These are phyloP conservation scores for Megaleporinus macrocephalus DNA, from an alignment of 2,113 vertebrate species.

Conservation along the genomic window DNA sequence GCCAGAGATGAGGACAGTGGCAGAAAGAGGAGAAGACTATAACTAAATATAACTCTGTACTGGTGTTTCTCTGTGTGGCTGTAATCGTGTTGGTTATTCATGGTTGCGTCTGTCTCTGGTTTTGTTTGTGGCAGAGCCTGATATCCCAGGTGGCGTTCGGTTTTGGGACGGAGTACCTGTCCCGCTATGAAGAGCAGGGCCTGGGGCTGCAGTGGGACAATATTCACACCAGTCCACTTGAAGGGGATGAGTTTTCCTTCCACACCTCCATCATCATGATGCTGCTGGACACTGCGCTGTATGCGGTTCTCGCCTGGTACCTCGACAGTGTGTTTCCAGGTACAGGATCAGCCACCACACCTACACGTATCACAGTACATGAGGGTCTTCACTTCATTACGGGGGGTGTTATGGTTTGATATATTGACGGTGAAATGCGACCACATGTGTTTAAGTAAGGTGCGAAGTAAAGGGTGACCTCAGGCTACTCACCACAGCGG, in stretches of 20 bases:
- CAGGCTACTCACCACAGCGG: no score
- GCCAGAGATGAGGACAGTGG: no score
- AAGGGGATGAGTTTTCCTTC: constrained; percentile 92
- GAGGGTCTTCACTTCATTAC: no score
- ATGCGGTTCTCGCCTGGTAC: constrained; percentile 91
- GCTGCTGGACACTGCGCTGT: constrained; percentile 87
- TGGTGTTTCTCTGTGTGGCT: neutral
- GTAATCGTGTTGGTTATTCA: neutral
- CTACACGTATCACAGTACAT: no score
- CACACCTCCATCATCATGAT: constrained; percentile 91
- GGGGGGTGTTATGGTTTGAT: no score
- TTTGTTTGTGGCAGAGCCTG: constrained; percentile 80
- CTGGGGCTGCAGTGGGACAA: constrained; percentile 94
- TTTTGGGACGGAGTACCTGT: constrained; percentile 94
- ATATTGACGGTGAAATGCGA: no score
- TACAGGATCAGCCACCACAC: constrained; percentile 53
- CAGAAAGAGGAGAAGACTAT: no score
- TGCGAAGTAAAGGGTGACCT: no score
- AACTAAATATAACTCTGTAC: no score
- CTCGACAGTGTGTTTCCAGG: constrained; percentile 95
- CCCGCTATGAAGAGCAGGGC: constrained; percentile 95
- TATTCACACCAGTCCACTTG: constrained; percentile 87
- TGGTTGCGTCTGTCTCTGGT: neutral
- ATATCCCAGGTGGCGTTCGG: constrained; percentile 94
- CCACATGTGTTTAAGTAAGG: no score